Base-by-base conservation (phyloP, 1,140 invertebrate species). In the Leucophenga varia region DNA sequence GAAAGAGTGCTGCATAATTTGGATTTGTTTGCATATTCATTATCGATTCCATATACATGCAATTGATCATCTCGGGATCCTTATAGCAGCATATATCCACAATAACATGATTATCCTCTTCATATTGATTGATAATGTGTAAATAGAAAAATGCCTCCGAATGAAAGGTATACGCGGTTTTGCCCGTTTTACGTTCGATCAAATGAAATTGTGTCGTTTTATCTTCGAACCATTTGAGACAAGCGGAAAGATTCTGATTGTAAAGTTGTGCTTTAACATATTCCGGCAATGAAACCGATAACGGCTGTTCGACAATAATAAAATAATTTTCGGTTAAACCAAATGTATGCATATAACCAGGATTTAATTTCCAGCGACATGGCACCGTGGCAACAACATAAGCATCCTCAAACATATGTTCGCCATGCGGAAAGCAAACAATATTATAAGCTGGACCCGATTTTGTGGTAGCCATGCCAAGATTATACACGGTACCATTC, bases 51-150 rank as follows among this genome's bases (percentile, higher is more conserved):
- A 90, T 76, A 55, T 89, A 92, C 89, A 94, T 91, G 53, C 88
- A 92, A 52, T 93, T 84, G 12, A 94, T 72, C 81, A 91, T 89
- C 49, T 84, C 80, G 0, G 90, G 82, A 78, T 93, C 84, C 48
- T 86, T 83, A 64, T 93, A 95, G 40, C 84, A 82, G 61, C 90
- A 93, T 25, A 95, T 81, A 64, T 95, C 92, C 0, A 95, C 72
- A 2, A 93, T 72, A 36, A 90, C 78, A 48, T 83, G 79, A n/a
- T 81, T 79, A 34, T 86, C 82, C 37, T 79, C 77, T 64, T 93
- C 92, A 64, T 86, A 96, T 41, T 88, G 84, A 77, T 96, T 96
- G 42, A 95, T 91, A 22, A 92, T 88, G 64, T 96, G 93, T 2
- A 95, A 79, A 56, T 86, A 93, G 64, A 95, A 94, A 50, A 95